These are phyloP conservation scores for Tanytarsus gracilentus DNA, from an alignment of 2,888 invertebrate genomes.

Conservation along the genomic window DNA sequence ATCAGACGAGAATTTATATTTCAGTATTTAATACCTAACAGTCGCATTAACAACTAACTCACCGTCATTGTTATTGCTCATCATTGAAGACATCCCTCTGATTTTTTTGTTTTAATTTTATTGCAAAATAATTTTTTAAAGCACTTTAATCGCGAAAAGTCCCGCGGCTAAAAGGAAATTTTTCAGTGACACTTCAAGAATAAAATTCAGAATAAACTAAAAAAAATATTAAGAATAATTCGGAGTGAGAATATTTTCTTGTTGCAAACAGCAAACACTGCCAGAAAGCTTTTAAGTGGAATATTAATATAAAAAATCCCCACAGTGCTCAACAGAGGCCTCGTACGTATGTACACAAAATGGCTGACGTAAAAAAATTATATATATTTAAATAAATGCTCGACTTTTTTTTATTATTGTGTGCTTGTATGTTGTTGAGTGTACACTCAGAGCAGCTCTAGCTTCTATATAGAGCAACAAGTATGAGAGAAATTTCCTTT, in stretches of 20 bases:
- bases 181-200: too few species aligned
- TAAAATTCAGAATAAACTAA: too few species aligned
- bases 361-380: not conserved
- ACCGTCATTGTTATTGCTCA: constrained; percentile 11
- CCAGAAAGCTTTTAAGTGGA: constrained; percentile 15
- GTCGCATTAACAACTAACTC: constrained; percentile 9
- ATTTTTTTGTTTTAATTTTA: not conserved
- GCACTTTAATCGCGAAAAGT: too few species aligned
- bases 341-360: not conserved
- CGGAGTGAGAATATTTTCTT: constrained; percentile 3
- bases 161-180: too few species aligned
- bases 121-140: too few species aligned
- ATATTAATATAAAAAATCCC: not conserved
- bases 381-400: too few species aligned
- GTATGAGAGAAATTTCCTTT: not conserved
- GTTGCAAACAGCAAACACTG: constrained; percentile 27
- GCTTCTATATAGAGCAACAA: constrained; percentile 9
- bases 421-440: not conserved
- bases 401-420: not conserved
- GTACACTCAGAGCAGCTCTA: not conserved
- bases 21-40: constrained; percentile 1
- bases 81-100: not conserved
- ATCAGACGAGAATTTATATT: not conserved
- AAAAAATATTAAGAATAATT: too few species aligned
- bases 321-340: not conserved